These are phyloP conservation scores for Echiichthys vipera DNA, from an alignment of 2,797 vertebrate genomes.

Conservation along the genomic window DNA sequence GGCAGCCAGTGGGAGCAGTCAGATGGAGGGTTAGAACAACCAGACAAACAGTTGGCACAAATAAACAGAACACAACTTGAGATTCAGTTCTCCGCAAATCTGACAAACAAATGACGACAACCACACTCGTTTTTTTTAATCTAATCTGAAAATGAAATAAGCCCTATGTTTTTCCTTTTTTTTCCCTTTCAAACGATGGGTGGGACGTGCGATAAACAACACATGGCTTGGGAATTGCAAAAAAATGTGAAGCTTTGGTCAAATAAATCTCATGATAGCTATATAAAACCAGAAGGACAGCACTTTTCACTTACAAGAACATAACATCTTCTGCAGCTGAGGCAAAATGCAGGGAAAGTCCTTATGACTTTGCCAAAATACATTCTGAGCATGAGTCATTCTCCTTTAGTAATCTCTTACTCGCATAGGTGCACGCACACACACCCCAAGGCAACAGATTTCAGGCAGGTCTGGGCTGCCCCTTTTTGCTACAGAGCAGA, in stretches of 20 bases:
- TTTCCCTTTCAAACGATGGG: constrained; percentile 35
- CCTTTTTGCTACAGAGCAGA: constrained; percentile 41
- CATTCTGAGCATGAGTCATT: constrained; percentile 71
- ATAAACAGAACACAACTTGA: constrained; percentile 69
- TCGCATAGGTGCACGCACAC: constrained; percentile 63
- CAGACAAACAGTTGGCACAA: constrained; percentile 77
- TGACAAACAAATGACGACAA: constrained; percentile 67
- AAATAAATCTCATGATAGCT: constrained; percentile 56
- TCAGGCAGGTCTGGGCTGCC: constrained; percentile 80
- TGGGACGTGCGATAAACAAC: constrained; percentile 62
- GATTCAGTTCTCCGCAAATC: constrained; percentile 64
- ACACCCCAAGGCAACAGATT: constrained; percentile 76
- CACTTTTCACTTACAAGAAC: constrained; percentile 47
- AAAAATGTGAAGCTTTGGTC: constrained; percentile 50
- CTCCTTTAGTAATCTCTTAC: constrained; percentile 69
- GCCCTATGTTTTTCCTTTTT: constrained; percentile 12
- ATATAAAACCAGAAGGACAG: constrained; percentile 51
- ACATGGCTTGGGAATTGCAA: constrained; percentile 51
- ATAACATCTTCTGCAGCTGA: constrained; percentile 61
- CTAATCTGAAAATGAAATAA: constrained; percentile 71
- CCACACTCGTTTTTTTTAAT: constrained; percentile 33
- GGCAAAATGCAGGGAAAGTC: constrained; percentile 70
- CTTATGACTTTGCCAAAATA: constrained; percentile 76
- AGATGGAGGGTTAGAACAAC: constrained; percentile 79
- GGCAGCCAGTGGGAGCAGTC: constrained; percentile 78